Percentiles rank a stretch among this genome's conserved stretches.
Evolutionary conservation across 2,888 invertebrate species (phyloP).

Genomic region (Meandrusa payeni): DNA sequence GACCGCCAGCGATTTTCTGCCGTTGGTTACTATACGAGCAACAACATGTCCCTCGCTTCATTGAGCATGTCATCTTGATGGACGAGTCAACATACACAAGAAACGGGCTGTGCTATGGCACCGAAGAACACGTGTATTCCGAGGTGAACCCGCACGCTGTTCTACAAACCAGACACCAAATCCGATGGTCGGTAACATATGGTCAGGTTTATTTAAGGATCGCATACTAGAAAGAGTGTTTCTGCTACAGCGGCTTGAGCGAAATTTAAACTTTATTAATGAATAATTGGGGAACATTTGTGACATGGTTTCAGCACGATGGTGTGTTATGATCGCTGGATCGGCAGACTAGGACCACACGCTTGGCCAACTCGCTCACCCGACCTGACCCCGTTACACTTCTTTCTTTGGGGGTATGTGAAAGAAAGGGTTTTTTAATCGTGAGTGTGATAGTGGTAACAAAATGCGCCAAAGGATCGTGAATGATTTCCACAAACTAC

Average conservation of each 20-base stretch:
- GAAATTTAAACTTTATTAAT: slow-evolving; percentile 12
- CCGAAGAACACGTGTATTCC: slow-evolving; percentile 5
- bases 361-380: too few species aligned
- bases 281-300: slow-evolving; percentile 6
- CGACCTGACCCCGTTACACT: too few species aligned
- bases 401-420: too few species aligned
- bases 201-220: slow-evolving; percentile 22
- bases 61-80: slow-evolving; percentile 21
- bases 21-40: slow-evolving; percentile 1
- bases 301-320: too few species aligned
- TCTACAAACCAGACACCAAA: slow-evolving; percentile 12
- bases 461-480: too few species aligned
- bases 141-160: neutral
- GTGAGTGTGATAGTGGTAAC: too few species aligned
- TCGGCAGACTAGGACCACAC: too few species aligned
- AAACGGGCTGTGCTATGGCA: slow-evolving; percentile 25
- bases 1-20: neutral
- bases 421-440: too few species aligned
- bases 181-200: slow-evolving; percentile 23
- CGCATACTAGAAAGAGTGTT: slow-evolving; percentile 19
- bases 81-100: slow-evolving; percentile 25
- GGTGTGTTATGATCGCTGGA: too few species aligned
- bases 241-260: slow-evolving; percentile 12
- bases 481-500: too few species aligned
- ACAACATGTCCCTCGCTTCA: slow-evolving; percentile 9